Conservation (phyloP, 2,888 invertebrate species). For the Cetonia aurata region DNA sequence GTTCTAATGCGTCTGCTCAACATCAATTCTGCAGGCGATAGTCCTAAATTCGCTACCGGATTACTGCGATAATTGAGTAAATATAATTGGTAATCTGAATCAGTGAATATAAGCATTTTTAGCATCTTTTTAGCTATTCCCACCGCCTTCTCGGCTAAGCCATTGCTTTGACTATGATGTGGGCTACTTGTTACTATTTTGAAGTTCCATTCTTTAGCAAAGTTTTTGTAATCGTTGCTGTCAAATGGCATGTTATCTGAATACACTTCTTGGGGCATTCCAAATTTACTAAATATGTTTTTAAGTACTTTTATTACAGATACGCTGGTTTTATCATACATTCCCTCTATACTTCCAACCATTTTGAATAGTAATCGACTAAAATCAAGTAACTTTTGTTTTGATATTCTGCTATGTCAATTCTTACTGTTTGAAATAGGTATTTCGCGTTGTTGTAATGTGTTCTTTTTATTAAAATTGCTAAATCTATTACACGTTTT, state of each 20-base stretch:
- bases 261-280: constrained; percentile 4
- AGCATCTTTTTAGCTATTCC: constrained; percentile 17
- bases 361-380: constrained; percentile 10
- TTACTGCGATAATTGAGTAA: not conserved
- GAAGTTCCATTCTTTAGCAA: constrained; percentile 27
- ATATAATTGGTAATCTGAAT: constrained; percentile 4
- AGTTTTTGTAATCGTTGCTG: not conserved
- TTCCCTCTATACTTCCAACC: not conserved
- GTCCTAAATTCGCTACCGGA: constrained; percentile 10
- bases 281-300: constrained; percentile 10
- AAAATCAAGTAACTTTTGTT: not conserved
- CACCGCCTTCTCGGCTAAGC: constrained; percentile 32
- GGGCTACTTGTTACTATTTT: constrained; percentile 31
- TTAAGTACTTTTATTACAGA: not conserved
- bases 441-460: constrained; percentile 7
- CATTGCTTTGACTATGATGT: constrained; percentile 37
- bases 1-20: not conserved
- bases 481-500: not conserved
- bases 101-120: constrained; percentile 4
- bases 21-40: constrained; percentile 21
- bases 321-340: not conserved
- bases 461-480: not conserved
- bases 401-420: constrained; percentile 1
- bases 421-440: constrained; percentile 4
- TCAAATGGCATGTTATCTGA: not conserved